phyloP scores from a whole-genome alignment of 2,888 invertebrate species.

The Spilosoma lubricipeda region DNA sequence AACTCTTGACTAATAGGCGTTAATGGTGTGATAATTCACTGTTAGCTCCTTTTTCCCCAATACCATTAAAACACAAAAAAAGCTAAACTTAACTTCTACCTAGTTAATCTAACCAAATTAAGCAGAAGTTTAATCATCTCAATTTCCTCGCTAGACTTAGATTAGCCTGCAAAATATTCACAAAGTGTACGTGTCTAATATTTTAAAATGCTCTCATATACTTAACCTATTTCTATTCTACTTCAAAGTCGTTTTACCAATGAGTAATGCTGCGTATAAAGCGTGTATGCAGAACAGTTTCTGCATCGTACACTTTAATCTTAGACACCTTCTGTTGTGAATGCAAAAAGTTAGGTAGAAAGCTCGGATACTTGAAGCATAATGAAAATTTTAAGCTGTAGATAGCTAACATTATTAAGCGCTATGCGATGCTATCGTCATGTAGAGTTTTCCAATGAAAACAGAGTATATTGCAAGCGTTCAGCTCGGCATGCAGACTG shows the following conservation, averaged over 20 bases:
- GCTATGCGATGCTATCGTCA: not conserved
- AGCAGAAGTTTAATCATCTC: too few species aligned
- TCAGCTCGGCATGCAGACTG: not conserved
- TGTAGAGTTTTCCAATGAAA: not conserved
- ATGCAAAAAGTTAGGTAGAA: constrained; percentile 1
- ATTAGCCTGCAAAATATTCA: not conserved
- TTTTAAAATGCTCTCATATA: not conserved
- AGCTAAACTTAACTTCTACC: too few species aligned
- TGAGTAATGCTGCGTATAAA: not conserved
- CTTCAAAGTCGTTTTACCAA: not conserved
- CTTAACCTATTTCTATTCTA: not conserved
- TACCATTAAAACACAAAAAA: too few species aligned
- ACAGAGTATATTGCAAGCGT: not conserved
- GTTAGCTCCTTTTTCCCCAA: too few species aligned
- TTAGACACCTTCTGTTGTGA: constrained; percentile 2
- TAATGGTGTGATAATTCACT: too few species aligned
- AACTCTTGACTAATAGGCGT: too few species aligned
- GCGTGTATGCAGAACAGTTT: not conserved
- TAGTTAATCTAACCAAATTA: too few species aligned
- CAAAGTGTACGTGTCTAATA: not conserved
- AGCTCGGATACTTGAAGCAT: not conserved
- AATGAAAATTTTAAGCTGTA: constrained; percentile 29
- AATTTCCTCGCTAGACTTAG: too few species aligned
- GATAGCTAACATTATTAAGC: not conserved
- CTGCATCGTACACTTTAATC: not conserved